Evolutionary conservation across 92 coral and sea anemone genomes (phyloP), one percentile per base, ranked within the genome.

Genomic region (Zoanthus solanderi): DNA sequence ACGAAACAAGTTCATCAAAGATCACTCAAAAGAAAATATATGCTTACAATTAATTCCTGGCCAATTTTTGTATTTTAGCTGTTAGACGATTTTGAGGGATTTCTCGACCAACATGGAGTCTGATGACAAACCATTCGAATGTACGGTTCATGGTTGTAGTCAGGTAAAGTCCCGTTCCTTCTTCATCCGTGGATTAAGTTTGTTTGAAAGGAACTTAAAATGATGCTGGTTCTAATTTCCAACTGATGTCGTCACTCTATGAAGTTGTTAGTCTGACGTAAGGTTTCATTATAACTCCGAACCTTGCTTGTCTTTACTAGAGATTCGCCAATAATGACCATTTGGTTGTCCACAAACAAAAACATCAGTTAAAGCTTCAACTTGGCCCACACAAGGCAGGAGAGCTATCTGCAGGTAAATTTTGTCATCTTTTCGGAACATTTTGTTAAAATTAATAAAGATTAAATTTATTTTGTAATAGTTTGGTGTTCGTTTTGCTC

Each of bases 311-410:
- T 77, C 81, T 83, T 83, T 57, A 71, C 78, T 88, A 97, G 99
- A 92, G 96, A 88, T 97, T 97, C 95, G 96, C 99, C 83, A 97
- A 95, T 92, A 94, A 97, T 94, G 99, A 97, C 89, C 99, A 96
- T 75, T 92, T 97, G 74, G 97, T 92, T 67, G 93, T 95, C 71
- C 99, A 97, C 94, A 96, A 96, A 88, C 99, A 97, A 88, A 97
- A 96, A 79, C 99, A 97, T 90, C 95, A 94, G 45, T 91, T 97
- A 17, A 93, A 95, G 42, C 91, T 97, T 5, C 94, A 95, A 90
- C 91, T 95, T 58, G 98, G 96, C 52, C 75, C 87, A 3, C 86
- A 90, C 56, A 96, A 89, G 83, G 97, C 90, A 76, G 91, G 91
- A 47, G 99, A 96, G 32, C 42, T 92, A 47, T 86, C 91, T 32